Conservation (phyloP, 2,797 vertebrate genomes). For the Sarcoramphus papa region DNA sequence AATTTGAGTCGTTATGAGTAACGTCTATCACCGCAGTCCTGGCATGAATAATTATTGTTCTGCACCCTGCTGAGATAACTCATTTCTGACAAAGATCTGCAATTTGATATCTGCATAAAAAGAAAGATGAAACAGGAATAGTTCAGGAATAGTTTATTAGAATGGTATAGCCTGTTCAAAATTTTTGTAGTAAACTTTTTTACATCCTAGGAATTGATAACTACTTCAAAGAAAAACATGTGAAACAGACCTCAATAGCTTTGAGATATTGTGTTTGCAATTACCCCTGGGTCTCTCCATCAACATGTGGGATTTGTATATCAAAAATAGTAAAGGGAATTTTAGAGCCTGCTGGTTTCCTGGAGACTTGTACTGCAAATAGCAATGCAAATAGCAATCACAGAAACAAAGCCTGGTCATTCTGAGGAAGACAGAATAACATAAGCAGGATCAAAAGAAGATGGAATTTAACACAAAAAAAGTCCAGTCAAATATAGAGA, state of each 20-base stretch:
- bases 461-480: neutral
- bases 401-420: neutral
- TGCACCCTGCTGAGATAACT: slow-evolving; percentile 39
- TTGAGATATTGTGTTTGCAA: neutral
- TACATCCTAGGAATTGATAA: neutral
- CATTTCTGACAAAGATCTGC: slow-evolving; percentile 53
- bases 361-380: neutral
- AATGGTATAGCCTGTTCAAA: neutral
- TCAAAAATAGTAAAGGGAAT: neutral
- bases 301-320: neutral
- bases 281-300: neutral
- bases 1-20: slow-evolving; percentile 62
- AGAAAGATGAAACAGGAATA: neutral
- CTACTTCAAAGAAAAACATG: neutral
- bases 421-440: neutral
- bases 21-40: slow-evolving; percentile 47
- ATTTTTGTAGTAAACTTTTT: slow-evolving; percentile 6
- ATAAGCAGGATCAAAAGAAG: neutral
- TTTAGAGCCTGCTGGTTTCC: neutral
- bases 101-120: slow-evolving; percentile 50
- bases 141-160: slow-evolving; percentile 5
- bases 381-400: neutral
- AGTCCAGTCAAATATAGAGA: neutral
- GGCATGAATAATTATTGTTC: slow-evolving; percentile 57
- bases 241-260: neutral